Evolutionary conservation across 2,113 vertebrate species (phyloP).

Genomic region (Syngnathus typhle): DNA sequence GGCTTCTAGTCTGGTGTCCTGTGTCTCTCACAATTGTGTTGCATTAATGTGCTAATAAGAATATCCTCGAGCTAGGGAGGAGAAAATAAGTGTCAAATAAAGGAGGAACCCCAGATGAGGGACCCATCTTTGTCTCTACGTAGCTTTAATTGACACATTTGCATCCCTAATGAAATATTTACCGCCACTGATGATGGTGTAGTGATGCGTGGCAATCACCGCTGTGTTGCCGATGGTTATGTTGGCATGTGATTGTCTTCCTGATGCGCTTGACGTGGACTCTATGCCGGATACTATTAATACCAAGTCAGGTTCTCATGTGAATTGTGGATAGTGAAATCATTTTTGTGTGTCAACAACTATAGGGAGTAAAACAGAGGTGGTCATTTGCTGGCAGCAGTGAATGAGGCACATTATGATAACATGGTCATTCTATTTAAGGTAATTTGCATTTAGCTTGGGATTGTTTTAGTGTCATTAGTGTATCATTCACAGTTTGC

Average conservation of each 20-base stretch:
- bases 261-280: constrained; percentile 49
- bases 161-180: constrained; percentile 73
- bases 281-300: constrained; percentile 12
- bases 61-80: constrained; percentile 63
- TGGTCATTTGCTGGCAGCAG: neutral
- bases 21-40: constrained; percentile 58
- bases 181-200: constrained; percentile 55
- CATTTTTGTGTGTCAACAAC: constrained; percentile 11
- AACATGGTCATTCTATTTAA: neutral
- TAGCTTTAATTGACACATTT: constrained; percentile 75
- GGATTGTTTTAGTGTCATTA: neutral
- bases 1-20: constrained; percentile 36
- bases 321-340: neutral
- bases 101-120: constrained; percentile 42
- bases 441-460: neutral
- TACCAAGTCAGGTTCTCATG: constrained; percentile 1
- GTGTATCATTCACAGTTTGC: neutral
- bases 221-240: constrained; percentile 55
- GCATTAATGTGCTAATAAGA: constrained; percentile 72
- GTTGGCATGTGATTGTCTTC: constrained; percentile 50
- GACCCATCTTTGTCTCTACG: constrained; percentile 51
- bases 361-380: neutral
- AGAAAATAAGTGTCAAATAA: constrained; percentile 59
- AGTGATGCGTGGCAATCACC: constrained; percentile 43
- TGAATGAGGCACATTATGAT: neutral